A percentile compares a stretch with the other conserved stretches of the same genome.
Conservation (phyloP, 2,797 vertebrate species). For the Urocyon cinereoargenteus region DNA sequence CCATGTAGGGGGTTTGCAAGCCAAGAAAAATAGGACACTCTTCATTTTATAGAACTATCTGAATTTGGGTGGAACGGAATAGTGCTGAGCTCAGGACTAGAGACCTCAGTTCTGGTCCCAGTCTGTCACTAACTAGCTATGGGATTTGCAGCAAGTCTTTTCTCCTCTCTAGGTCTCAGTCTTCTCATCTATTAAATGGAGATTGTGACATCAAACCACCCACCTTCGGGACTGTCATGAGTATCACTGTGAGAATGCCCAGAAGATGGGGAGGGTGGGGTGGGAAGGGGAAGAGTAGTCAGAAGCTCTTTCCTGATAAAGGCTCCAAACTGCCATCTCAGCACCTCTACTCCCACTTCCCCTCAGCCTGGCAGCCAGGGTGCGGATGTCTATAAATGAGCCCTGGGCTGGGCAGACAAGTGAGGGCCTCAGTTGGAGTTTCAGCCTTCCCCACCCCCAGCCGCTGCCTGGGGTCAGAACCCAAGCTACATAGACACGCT, state of each 20-base stretch:
- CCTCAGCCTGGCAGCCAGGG: not conserved
- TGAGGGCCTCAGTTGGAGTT: not conserved
- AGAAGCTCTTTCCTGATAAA: conserved; percentile 33
- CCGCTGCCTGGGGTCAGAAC: not conserved
- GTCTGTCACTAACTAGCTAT: not conserved
- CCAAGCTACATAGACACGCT: not conserved
- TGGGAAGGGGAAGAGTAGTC: not conserved
- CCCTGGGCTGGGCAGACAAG: not conserved
- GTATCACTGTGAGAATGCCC: not conserved
- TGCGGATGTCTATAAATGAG: conserved; percentile 76
- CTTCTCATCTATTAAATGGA: conserved; percentile 22
- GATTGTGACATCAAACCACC: not conserved
- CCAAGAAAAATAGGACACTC: not conserved
- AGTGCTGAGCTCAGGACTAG: not conserved
- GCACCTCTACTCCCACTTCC: conserved; percentile 65
- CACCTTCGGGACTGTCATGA: not conserved
- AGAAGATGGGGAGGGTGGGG: not conserved
- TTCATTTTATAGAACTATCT: conserved; percentile 18
- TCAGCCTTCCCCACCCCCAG: not conserved
- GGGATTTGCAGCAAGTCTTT: not conserved
- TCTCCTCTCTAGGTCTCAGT: not conserved
- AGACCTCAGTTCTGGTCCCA: not conserved
- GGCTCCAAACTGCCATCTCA: conserved; percentile 63
- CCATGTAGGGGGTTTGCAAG: not conserved
- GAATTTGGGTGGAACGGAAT: not conserved